Base-by-base conservation (phyloP, 2,888 invertebrate genomes). In the Pelosia muscerda region DNA sequence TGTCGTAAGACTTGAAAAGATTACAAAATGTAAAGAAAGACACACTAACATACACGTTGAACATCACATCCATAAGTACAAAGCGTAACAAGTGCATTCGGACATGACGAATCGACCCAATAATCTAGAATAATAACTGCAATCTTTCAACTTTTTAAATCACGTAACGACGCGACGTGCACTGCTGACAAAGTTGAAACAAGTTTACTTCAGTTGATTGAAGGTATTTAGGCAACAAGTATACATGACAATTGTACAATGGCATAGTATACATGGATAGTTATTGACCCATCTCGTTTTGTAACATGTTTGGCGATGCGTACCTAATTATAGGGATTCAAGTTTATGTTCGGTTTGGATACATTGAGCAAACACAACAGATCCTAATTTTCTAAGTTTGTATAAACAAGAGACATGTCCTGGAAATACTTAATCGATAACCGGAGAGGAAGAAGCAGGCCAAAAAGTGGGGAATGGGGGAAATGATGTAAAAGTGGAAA, bases 41-140 rank as follows among this genome's bases (percentile, higher is more conserved):
- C 34, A 38, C 15, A 15, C 38, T 15, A 38, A 38, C 38, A 38
- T 19, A 13, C 15, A 49, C 8, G n/a, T 49, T 49, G 2, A 49
- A 59, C 19, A 23, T 23, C 28, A 38, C 23, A 38, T 19, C 42
- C 38, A 38, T 38, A 13, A 34, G 25, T 31, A 13, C 19, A 38
- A 59, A 59, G 38, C 49, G 8, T 61, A 23, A 55, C 15, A 31
- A 31, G 53, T 62, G 49, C 53, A 54, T 19, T 53, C 53, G 25
- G 60, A 15, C 34, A 42, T 26, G 26, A 25, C 11, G 19, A 15
- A 23, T 15, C 9, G 58, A 49, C n/a, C n/a, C 13, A 60, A 54
- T 54, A 6, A 23, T 23, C 34, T 25, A 19, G 8, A 31, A 10
- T 31, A 23, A 28, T 54, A 53, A 28, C 23, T 55, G 19, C 25